Evolutionary conservation across 2,888 invertebrate species (phyloP).

Genomic region (Gastrophysa polygoni): DNA sequence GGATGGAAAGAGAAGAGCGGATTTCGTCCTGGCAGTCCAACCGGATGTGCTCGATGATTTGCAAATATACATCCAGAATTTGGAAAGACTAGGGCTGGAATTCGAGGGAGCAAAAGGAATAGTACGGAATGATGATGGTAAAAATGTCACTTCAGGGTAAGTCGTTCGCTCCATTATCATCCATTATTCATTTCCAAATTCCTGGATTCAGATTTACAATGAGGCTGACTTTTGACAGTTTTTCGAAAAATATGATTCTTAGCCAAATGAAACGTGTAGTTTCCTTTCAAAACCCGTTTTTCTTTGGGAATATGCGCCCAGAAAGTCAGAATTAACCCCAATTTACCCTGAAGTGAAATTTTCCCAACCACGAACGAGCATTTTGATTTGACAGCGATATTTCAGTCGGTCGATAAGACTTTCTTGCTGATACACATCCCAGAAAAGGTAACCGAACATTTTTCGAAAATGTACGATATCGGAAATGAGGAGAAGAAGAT

Average conservation of each 20-base stretch:
- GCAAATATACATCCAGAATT: slow-evolving; percentile 23
- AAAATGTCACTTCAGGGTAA: too few relatives aligned
- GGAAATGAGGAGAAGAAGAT: slow-evolving; percentile 35
- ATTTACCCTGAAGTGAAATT: too few relatives aligned
- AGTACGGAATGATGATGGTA: slow-evolving; percentile 22
- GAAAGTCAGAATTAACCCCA: too few relatives aligned
- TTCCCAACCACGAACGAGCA: background rate
- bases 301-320: too few relatives aligned
- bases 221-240: too few relatives aligned
- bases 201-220: too few relatives aligned
- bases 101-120: slow-evolving; percentile 26
- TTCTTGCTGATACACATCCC: slow-evolving; percentile 47
- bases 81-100: slow-evolving; percentile 31
- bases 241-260: too few relatives aligned
- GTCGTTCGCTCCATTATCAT: too few relatives aligned
- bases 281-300: too few relatives aligned
- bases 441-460: slow-evolving; percentile 38
- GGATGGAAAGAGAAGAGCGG: slow-evolving; percentile 21
- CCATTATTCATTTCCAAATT: too few relatives aligned
- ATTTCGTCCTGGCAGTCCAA: slow-evolving; percentile 33
- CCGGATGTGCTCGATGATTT: slow-evolving; percentile 25
- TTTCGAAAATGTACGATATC: slow-evolving; percentile 43
- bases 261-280: too few relatives aligned
- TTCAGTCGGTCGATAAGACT: slow-evolving; percentile 18
- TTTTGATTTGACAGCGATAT: background rate